These are phyloP conservation scores for Aphaenogaster floridana DNA, from an alignment of 1,140 invertebrate species.

Conservation along the genomic window DNA sequence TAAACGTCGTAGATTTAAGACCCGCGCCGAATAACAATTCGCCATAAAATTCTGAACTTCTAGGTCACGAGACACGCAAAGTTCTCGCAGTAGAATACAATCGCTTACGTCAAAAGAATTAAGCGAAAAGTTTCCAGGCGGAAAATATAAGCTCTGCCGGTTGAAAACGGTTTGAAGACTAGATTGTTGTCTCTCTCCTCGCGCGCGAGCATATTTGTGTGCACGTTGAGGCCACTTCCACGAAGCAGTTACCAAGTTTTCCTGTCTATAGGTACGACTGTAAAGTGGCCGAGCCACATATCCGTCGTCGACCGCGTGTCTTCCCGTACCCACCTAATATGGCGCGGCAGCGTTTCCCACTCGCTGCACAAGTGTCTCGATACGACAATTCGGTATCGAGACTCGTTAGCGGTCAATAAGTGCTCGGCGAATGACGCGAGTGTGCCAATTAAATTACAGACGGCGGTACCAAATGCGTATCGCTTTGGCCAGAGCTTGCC, in stretches of 20 bases:
- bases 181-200: conserved; percentile 3
- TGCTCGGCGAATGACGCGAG: conserved; percentile 37
- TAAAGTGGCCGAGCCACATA: conserved; percentile 28
- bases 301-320: background rate
- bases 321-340: conserved; percentile 46
- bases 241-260: conserved; percentile 25
- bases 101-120: background rate
- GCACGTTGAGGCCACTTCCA: background rate
- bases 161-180: conserved; percentile 5
- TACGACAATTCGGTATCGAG: conserved; percentile 34
- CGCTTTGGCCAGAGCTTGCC: background rate
- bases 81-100: background rate
- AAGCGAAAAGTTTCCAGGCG: background rate
- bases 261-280: conserved; percentile 27
- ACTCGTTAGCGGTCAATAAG: conserved; percentile 21
- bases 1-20: background rate
- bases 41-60: background rate
- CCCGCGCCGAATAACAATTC: background rate
- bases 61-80: background rate
- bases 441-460: conserved; percentile 54
- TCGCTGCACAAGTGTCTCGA: conserved; percentile 12
- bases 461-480: background rate
- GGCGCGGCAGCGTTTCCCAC: background rate
- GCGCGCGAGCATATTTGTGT: background rate
- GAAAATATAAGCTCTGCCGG: background rate